Evolutionary conservation across 2,797 vertebrate species (phyloP), one percentile per base, ranked within the genome.

Genomic region (Sardinella longiceps): DNA sequence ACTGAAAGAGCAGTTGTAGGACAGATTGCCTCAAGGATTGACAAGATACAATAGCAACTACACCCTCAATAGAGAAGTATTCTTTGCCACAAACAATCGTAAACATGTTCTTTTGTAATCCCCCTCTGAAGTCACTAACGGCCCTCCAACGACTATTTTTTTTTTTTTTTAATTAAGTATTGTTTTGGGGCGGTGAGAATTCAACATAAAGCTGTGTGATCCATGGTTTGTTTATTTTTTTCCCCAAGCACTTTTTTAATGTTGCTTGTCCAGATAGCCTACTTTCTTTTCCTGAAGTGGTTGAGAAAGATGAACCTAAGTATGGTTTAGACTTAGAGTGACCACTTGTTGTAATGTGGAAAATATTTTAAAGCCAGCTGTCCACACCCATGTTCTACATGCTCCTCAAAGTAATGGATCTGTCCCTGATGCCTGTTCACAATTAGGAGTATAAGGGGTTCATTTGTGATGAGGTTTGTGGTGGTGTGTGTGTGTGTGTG

Each of bases 1-100:
- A 74, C 66, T 74, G 66, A 74, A 74, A 74, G 66, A 74, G 33
- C 33, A 74, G 6, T 37, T 74, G 66, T 39, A 74, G 15, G 28
- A 30, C 63, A 14, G 30, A 70, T 70, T 70, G 63, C 63, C 37
- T 14, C 28, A 33, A 70, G 63, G 33, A 74, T 33, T 20, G 12
- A 33, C 33, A 74, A 39, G 30, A 74, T 74, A 18, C 6, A 74
- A 33, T 39, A 14, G 66, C 18, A 20, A 15, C 33, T 74, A 39
- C 66, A 74, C 33, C 15, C 63, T 70, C 63, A 70, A 70, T 70
- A 70, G 28, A 3, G 63, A 23, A 14, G 30, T n/a, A n/a, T 33
- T 70, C 63, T 33, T 10, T 66, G 5, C 30, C 63, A 33, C 11
- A 30, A 14, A 15, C 28, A 15, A 60, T 28, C 12, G 15, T 74